Evolutionary conservation across 2,797 vertebrate species (phyloP).

Genomic region (Myripristis murdjan): DNA sequence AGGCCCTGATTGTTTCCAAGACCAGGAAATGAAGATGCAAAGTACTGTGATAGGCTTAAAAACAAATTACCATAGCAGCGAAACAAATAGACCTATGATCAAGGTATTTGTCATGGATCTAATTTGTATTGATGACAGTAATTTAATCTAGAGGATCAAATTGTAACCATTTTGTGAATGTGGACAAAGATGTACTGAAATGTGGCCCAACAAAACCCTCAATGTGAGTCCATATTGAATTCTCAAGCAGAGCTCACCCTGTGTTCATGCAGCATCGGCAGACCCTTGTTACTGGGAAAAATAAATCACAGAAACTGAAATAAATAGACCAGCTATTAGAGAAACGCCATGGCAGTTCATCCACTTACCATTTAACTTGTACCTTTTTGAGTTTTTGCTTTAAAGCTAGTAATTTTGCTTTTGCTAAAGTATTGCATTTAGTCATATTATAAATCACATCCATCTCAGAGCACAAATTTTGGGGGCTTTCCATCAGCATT

Average conservation of each 20-base stretch:
- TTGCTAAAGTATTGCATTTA: no score
- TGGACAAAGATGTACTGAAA: conserved; percentile 37
- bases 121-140: conserved; percentile 45
- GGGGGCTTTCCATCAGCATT: no score
- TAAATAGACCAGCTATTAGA: conserved; percentile 38
- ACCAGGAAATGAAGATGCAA: conserved; percentile 54
- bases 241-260: neutral
- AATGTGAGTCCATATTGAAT: conserved; percentile 20
- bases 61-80: conserved; percentile 52
- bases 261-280: neutral
- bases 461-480: no score
- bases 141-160: conserved; percentile 49
- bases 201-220: conserved; percentile 20
- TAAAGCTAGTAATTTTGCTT: no score
- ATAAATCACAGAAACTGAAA: conserved; percentile 1
- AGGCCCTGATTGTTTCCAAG: conserved; percentile 69
- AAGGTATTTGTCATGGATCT: conserved; percentile 54
- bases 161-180: conserved; percentile 27
- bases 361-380: no score
- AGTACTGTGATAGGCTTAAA: conserved; percentile 53
- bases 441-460: no score
- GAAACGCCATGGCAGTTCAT: conserved; percentile 10
- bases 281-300: neutral
- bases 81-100: conserved; percentile 66
- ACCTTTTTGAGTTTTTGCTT: no score